Evolutionary conservation across 1,140 invertebrate genomes (phyloP).

Genomic region (Formica selysi): DNA sequence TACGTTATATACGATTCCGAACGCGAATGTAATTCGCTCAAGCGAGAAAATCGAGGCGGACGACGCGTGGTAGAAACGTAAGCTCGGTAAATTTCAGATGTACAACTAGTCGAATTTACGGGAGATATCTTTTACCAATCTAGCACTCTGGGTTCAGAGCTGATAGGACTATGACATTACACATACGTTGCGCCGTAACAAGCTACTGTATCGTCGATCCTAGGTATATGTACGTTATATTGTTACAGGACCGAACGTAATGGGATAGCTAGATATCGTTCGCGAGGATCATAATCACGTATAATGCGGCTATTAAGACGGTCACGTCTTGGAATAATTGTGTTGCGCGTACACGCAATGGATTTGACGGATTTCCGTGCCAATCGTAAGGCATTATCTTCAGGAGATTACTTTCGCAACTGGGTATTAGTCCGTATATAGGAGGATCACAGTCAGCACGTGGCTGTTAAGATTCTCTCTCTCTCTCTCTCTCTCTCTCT

Average conservation of each 20-base stretch:
- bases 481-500: neutral
- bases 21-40: constrained; percentile 11
- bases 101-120: constrained; percentile 76
- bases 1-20: constrained; percentile 3
- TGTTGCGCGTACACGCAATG: neutral
- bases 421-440: constrained; percentile 16
- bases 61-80: constrained; percentile 68
- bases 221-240: constrained; percentile 48
- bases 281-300: constrained; percentile 28
- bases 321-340: constrained; percentile 50
- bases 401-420: constrained; percentile 35
- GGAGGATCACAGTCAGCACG: neutral
- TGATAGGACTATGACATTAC: constrained; percentile 41
- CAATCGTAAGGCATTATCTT: constrained; percentile 14
- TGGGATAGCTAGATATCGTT: constrained; percentile 45
- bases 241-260: constrained; percentile 59
- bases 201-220: constrained; percentile 61
- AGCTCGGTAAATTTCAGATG: constrained; percentile 68
- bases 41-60: constrained; percentile 23
- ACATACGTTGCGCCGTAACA: constrained; percentile 63
- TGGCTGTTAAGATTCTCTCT: neutral
- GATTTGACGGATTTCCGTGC: constrained; percentile 33
- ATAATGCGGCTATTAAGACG: constrained; percentile 45
- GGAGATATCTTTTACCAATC: constrained; percentile 82
- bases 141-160: constrained; percentile 61